These are phyloP conservation scores for Lycaena phlaeas DNA, from an alignment of 2,888 invertebrate genomes.

Conservation along the genomic window DNA sequence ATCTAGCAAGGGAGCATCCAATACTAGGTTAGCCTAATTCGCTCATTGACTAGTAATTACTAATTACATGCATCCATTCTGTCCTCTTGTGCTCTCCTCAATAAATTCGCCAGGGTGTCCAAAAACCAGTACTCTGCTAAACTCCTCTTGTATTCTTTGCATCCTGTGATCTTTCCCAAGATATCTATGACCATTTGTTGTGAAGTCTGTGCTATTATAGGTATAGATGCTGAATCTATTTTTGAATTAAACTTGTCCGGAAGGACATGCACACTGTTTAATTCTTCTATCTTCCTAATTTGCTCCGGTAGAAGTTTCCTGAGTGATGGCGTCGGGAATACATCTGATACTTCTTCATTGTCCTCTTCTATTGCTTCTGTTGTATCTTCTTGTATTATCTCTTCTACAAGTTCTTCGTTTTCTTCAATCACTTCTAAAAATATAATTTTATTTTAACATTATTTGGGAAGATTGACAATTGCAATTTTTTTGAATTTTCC, in stretches of 20 bases:
- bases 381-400: slow-evolving; percentile 23
- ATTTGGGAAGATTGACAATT: too few species aligned
- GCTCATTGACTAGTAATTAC: too few species aligned
- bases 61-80: slow-evolving; percentile 39
- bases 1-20: too few species aligned
- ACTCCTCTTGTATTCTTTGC: slow-evolving; percentile 45
- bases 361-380: slow-evolving; percentile 19
- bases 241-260: slow-evolving; percentile 41
- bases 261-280: slow-evolving; percentile 47
- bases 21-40: too few species aligned
- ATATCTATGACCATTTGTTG: slow-evolving; percentile 50
- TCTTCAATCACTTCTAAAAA: background rate
- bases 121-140: slow-evolving; percentile 68
- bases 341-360: slow-evolving; percentile 27
- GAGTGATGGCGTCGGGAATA: slow-evolving; percentile 51
- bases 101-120: slow-evolving; percentile 56
- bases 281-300: slow-evolving; percentile 34
- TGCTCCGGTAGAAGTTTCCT: slow-evolving; percentile 41
- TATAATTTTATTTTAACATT: too few species aligned
- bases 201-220: slow-evolving; percentile 40
- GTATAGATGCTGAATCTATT: slow-evolving; percentile 43
- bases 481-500: too few species aligned
- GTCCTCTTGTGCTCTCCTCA: slow-evolving; percentile 54
- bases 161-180: slow-evolving; percentile 47
- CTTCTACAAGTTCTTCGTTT: slow-evolving; percentile 24